A percentile compares a stretch with the other conserved stretches of the same genome.
phyloP scores from a whole-genome alignment of 2,113 vertebrate genomes.

The Syngnathus scovelli region DNA sequence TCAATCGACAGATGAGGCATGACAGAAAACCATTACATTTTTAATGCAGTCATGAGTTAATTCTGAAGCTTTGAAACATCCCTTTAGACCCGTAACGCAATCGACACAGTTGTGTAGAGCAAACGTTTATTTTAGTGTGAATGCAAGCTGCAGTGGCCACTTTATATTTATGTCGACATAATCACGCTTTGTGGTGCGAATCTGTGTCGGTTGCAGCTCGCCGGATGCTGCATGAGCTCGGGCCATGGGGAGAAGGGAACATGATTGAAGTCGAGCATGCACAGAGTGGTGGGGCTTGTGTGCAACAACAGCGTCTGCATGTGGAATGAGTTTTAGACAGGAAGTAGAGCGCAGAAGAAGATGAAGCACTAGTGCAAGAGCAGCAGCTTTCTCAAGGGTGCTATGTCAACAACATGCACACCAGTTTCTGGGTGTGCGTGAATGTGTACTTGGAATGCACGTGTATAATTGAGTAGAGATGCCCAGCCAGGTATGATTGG shows the following conservation, averaged over 20 bases:
- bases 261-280: constrained; percentile 36
- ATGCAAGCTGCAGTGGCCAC: constrained; percentile 13
- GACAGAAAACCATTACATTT: constrained; percentile 40
- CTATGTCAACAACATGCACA: constrained; percentile 70
- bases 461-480: constrained; percentile 28
- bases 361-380: constrained; percentile 31
- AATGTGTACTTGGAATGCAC: constrained; percentile 27
- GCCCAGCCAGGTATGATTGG: constrained; percentile 28
- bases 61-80: constrained; percentile 28
- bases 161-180: background rate
- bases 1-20: constrained; percentile 21
- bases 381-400: constrained; percentile 45
- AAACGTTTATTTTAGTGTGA: constrained; percentile 22
- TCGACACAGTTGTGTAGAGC: constrained; percentile 33
- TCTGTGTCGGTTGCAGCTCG: constrained; percentile 13
- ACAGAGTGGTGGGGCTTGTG: constrained; percentile 36
- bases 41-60: constrained; percentile 28
- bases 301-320: constrained; percentile 55
- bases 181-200: constrained; percentile 21
- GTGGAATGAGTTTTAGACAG: constrained; percentile 49
- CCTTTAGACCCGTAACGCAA: constrained; percentile 26
- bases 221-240: constrained; percentile 16
- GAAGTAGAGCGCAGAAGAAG: constrained; percentile 31
- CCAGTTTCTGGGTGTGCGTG: constrained; percentile 38
- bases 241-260: constrained; percentile 26